Evolutionary conservation across 1,140 invertebrate genomes (phyloP).

Genomic region (Ectropis grisescens): DNA sequence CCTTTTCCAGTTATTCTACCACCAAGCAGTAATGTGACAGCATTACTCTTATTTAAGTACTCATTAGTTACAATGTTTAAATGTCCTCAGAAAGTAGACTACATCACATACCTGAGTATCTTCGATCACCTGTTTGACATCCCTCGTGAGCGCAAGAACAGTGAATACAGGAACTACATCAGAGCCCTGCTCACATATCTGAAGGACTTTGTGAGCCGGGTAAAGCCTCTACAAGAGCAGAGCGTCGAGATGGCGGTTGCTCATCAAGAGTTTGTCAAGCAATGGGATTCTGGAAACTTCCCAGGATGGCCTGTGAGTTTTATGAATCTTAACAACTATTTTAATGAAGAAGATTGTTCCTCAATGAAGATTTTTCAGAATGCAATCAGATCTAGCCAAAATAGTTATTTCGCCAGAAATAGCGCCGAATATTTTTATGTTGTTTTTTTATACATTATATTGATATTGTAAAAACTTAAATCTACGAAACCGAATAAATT

Average conservation of each 20-base stretch:
- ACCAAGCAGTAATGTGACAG: no score
- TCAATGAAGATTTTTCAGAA: no score
- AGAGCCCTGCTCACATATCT: conserved; percentile 90
- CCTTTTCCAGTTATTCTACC: no score
- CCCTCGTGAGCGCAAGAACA: conserved; percentile 93
- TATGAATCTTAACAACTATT: no score
- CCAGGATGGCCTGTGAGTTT: conserved; percentile 92
- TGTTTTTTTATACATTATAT: no score
- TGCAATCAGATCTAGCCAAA: no score
- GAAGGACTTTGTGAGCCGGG: conserved; percentile 85
- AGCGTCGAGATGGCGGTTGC: conserved; percentile 83
- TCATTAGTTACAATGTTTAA: not conserved
- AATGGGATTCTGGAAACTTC: conserved; percentile 92
- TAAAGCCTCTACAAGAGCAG: conserved; percentile 93
- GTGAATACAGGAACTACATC: conserved; percentile 93
- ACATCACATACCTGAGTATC: conserved; percentile 93
- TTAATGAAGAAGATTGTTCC: no score
- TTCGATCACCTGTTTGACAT: conserved; percentile 98
- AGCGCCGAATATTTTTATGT: no score
- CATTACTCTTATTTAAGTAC: not conserved
- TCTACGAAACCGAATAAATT: no score
- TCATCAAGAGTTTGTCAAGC: conserved; percentile 85
- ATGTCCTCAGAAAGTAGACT: conserved; percentile 94
- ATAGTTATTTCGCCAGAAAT: no score
- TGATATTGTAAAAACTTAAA: no score